These are phyloP conservation scores for Cataglyphis rosenhaueri DNA, from an alignment of 2,888 invertebrate species.

Conservation along the genomic window DNA sequence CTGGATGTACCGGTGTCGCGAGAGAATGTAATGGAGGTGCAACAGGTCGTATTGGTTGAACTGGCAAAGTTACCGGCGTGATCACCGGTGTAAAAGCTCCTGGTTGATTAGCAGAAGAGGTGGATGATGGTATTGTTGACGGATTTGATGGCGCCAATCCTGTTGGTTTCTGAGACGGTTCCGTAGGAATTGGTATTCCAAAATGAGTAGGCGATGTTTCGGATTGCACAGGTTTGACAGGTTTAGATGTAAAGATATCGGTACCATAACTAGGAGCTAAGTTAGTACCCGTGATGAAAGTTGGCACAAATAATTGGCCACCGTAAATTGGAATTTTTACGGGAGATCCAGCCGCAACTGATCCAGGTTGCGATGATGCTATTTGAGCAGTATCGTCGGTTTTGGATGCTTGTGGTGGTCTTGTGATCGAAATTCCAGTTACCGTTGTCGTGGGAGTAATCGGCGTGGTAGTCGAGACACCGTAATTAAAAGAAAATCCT, in stretches of 20 bases:
- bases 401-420: constrained; percentile 60
- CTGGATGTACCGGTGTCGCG: constrained; percentile 67
- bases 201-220: constrained; percentile 80
- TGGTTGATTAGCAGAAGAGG: constrained; percentile 21
- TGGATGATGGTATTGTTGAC: constrained; percentile 52
- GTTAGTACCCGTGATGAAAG: constrained; percentile 72
- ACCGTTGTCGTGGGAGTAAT: constrained; percentile 63
- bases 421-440: constrained; percentile 50
- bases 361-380: constrained; percentile 61
- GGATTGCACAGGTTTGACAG: constrained; percentile 63
- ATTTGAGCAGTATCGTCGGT: constrained; percentile 69
- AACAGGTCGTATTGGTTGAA: constrained; percentile 67
- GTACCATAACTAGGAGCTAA: constrained; percentile 73
- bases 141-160: constrained; percentile 23
- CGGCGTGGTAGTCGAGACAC: constrained; percentile 66
- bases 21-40: constrained; percentile 68
- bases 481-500: constrained; percentile 73
- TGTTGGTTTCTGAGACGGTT: constrained; percentile 66
- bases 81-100: constrained; percentile 48
- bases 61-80: constrained; percentile 50
- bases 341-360: constrained; percentile 29
- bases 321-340: constrained; percentile 75
- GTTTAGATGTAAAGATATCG: constrained; percentile 59
- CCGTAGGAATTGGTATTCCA: constrained; percentile 79
- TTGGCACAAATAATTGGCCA: constrained; percentile 77